Conservation (phyloP, 2,888 invertebrate species). For the Ophion ellenae region DNA sequence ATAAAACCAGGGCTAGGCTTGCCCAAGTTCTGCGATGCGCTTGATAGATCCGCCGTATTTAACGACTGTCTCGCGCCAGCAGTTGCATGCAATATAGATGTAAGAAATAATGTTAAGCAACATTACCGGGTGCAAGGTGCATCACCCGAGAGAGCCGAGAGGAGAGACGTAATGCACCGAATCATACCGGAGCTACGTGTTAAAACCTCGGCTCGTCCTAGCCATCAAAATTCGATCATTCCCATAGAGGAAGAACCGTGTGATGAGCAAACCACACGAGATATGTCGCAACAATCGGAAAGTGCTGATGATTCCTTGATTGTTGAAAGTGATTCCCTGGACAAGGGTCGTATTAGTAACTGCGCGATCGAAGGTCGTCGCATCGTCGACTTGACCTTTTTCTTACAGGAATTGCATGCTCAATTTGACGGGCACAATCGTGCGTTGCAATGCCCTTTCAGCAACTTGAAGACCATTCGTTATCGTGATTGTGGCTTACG, state of each 20-base stretch:
- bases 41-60: too few relatives aligned
- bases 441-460: conserved; percentile 16
- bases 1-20: too few relatives aligned
- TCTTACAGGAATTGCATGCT: conserved; percentile 14
- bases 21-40: too few relatives aligned
- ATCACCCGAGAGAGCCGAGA: too few relatives aligned
- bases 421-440: conserved; percentile 1
- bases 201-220: too few relatives aligned
- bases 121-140: too few relatives aligned
- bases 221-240: too few relatives aligned
- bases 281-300: background rate
- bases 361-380: conserved; percentile 29
- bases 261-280: background rate
- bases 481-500: conserved; percentile 20
- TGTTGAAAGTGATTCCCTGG: background rate
- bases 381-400: conserved; percentile 28
- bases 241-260: background rate
- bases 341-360: background rate
- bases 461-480: background rate
- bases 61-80: too few relatives aligned
- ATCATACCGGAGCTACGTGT: too few relatives aligned
- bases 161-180: too few relatives aligned
- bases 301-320: background rate
- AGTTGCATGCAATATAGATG: too few relatives aligned
- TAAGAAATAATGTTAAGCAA: too few relatives aligned